These are phyloP conservation scores for Cichlasoma orientale DNA, from an alignment of 2,797 vertebrate species.

Conservation along the genomic window DNA sequence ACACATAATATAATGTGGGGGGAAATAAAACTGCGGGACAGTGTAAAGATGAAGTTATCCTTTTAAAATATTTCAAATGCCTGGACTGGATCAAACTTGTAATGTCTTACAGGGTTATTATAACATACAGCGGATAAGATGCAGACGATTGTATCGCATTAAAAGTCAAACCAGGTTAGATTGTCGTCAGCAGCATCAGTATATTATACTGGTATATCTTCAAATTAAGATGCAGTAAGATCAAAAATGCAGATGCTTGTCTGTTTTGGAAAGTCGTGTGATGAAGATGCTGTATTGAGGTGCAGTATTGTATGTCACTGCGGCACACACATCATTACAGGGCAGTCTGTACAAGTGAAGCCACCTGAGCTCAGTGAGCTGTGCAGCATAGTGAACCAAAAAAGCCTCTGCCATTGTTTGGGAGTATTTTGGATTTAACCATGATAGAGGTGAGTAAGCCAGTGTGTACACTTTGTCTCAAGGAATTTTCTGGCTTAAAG, in stretches of 20 bases:
- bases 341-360: no score
- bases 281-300: not conserved
- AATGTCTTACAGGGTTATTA: conserved; percentile 1
- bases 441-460: not conserved
- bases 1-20: not conserved
- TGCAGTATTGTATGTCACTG: no score
- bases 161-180: conserved; percentile 1
- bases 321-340: no score
- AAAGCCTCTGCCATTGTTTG: not conserved
- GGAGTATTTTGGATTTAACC: not conserved
- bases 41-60: not conserved
- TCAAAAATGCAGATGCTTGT: not conserved
- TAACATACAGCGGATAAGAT: not conserved
- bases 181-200: not conserved
- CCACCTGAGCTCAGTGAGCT: not conserved
- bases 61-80: not conserved
- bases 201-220: not conserved
- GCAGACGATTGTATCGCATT: not conserved
- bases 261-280: not conserved
- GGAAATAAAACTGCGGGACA: not conserved
- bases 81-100: not conserved
- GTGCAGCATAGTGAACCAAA: not conserved
- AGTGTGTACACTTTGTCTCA: not conserved
- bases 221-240: not conserved
- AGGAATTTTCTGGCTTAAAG: not conserved